A percentile compares a stretch with the other conserved stretches of the same genome.
These are phyloP conservation scores for Leptosomus discolor DNA, from an alignment of 2,113 vertebrate species.

Conservation along the genomic window DNA sequence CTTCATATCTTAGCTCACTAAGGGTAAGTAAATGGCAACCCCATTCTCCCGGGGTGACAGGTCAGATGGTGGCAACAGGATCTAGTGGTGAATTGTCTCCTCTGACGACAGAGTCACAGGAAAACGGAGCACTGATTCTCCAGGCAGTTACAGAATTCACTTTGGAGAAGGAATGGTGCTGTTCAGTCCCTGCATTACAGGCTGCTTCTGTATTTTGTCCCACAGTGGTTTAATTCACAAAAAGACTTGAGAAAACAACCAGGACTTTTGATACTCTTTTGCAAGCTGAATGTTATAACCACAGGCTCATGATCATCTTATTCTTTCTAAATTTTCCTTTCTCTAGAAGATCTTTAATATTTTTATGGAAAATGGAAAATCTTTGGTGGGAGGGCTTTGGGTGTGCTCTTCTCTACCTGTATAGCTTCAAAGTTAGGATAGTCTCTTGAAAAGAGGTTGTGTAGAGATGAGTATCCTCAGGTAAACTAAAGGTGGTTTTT, in stretches of 20 bases:
- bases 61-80: background rate
- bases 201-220: background rate
- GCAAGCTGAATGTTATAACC: background rate
- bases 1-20: background rate
- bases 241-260: background rate
- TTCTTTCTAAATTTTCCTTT: background rate
- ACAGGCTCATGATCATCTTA: background rate
- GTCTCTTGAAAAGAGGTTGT: background rate
- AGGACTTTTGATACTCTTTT: background rate
- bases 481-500: background rate
- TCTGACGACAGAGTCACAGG: background rate
- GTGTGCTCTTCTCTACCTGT: background rate
- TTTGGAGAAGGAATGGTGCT: background rate
- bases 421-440: background rate
- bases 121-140: background rate
- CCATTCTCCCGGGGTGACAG: background rate
- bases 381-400: background rate
- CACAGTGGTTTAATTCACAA: background rate
- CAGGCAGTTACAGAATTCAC: background rate
- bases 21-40: background rate
- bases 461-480: background rate
- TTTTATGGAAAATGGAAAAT: background rate
- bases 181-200: background rate
- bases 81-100: background rate
- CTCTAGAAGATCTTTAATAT: background rate